phyloP scores from a whole-genome alignment of 2,797 vertebrate species.

The Bucorvus abyssinicus region DNA sequence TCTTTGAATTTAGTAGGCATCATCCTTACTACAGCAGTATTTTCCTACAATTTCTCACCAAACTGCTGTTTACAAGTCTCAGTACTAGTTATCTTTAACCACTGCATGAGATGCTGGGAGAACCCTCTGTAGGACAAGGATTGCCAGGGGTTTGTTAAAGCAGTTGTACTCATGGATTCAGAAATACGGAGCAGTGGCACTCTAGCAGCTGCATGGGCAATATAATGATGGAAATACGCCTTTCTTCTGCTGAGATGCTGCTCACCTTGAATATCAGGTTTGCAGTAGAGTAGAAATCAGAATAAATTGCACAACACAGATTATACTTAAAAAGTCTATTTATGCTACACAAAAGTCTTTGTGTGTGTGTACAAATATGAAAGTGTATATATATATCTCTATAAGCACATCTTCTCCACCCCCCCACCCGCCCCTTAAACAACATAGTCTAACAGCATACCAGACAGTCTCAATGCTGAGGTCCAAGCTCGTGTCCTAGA shows the following conservation, averaged over 20 bases:
- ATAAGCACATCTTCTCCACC: fast-evolving
- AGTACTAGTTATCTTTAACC: not conserved
- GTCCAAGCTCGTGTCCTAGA: not conserved
- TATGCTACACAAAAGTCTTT: not conserved
- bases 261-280: not conserved
- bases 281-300: not conserved
- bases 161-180: not conserved
- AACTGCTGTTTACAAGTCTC: not conserved
- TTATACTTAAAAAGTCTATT: not conserved
- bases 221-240: not conserved
- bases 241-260: not conserved
- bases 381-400: not conserved
- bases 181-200: not conserved
- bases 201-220: not conserved
- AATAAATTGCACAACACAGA: not conserved
- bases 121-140: not conserved
- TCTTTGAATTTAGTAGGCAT: not conserved
- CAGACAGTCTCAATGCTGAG: not conserved
- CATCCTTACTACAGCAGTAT: not conserved
- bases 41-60: not conserved
- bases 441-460: not conserved
- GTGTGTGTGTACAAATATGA: not conserved
- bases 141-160: not conserved
- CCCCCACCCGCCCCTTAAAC: too few species aligned
- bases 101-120: not conserved